Conservation (phyloP, 2,888 invertebrate genomes). For the Netelia inedita region DNA sequence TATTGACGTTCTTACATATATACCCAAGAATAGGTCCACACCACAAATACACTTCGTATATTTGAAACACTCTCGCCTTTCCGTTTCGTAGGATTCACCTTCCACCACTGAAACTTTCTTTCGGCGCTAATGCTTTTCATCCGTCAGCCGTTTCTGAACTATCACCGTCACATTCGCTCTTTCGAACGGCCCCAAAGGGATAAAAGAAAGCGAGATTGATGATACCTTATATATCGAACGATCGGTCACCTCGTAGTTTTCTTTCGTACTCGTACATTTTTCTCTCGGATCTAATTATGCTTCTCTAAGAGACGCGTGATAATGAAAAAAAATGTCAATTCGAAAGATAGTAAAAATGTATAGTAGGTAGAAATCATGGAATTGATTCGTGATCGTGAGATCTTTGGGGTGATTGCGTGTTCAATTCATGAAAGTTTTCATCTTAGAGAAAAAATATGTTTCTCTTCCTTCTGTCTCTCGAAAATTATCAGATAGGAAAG, state of each 20-base stretch:
- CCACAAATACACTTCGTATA: background rate
- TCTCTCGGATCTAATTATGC: conserved; percentile 55
- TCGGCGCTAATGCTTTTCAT: conserved; percentile 71
- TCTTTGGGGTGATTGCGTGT: background rate
- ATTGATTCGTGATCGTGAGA: background rate
- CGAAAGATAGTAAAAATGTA: conserved; percentile 5
- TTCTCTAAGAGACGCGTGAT: background rate
- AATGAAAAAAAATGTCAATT: conserved; percentile 16
- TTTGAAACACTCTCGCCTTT: conserved; percentile 28
- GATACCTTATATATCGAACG: conserved; percentile 58
- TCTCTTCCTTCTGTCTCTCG: background rate
- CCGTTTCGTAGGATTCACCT: conserved; percentile 48
- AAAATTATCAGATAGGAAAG: background rate
- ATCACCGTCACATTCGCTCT: conserved; percentile 56
- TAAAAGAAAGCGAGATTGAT: conserved; percentile 69
- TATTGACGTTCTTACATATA: conserved; percentile 21
- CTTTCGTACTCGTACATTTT: conserved; percentile 27
- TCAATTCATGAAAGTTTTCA: background rate
- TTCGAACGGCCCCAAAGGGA: conserved; percentile 41
- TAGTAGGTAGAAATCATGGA: background rate
- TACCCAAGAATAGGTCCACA: background rate
- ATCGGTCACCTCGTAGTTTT: conserved; percentile 59
- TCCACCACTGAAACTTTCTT: conserved; percentile 62
- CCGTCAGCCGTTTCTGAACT: conserved; percentile 67
- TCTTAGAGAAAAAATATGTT: background rate